Percentiles rank a stretch among this genome's conserved stretches.
Evolutionary conservation across 1,140 invertebrate species (phyloP).

Genomic region (Drosophila pandora): DNA sequence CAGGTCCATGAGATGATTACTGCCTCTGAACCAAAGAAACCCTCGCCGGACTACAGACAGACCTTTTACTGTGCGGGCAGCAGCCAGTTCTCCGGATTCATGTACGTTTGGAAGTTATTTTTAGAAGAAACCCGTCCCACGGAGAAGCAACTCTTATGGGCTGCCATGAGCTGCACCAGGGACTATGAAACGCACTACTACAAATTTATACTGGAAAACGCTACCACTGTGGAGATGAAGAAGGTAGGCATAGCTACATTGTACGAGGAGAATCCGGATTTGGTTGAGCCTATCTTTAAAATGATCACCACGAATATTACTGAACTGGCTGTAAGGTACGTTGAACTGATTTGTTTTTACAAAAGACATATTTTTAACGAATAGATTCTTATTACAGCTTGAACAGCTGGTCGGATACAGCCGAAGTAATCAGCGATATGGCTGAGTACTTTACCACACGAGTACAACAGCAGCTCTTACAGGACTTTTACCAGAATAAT

Average conservation of each 20-base stretch:
- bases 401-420: slow-evolving; percentile 78
- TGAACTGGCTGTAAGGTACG: slow-evolving; percentile 51
- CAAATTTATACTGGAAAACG: slow-evolving; percentile 29
- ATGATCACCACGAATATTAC: slow-evolving; percentile 49
- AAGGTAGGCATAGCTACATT: slow-evolving; percentile 76
- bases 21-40: neutral
- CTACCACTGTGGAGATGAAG: slow-evolving; percentile 30
- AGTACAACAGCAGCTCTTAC: slow-evolving; percentile 73
- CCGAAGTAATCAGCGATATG: slow-evolving; percentile 82
- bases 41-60: slow-evolving; percentile 85
- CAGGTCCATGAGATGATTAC: slow-evolving; percentile 43
- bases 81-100: slow-evolving; percentile 58
- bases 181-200: slow-evolving; percentile 37
- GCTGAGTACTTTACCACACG: slow-evolving; percentile 83
- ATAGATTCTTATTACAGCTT: slow-evolving; percentile 45
- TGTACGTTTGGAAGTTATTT: slow-evolving; percentile 13
- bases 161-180: slow-evolving; percentile 56
- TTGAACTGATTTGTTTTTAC: neutral
- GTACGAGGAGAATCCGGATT: slow-evolving; percentile 79
- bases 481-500: slow-evolving; percentile 40
- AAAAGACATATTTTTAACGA: neutral
- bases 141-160: slow-evolving; percentile 50
- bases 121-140: slow-evolving; percentile 25
- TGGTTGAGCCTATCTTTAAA: slow-evolving; percentile 66
- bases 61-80: slow-evolving; percentile 86